A percentile compares a stretch with the other conserved stretches of the same genome.
phyloP scores from a whole-genome alignment of 2,113 vertebrate species.

The Heloderma charlesbogerti region DNA sequence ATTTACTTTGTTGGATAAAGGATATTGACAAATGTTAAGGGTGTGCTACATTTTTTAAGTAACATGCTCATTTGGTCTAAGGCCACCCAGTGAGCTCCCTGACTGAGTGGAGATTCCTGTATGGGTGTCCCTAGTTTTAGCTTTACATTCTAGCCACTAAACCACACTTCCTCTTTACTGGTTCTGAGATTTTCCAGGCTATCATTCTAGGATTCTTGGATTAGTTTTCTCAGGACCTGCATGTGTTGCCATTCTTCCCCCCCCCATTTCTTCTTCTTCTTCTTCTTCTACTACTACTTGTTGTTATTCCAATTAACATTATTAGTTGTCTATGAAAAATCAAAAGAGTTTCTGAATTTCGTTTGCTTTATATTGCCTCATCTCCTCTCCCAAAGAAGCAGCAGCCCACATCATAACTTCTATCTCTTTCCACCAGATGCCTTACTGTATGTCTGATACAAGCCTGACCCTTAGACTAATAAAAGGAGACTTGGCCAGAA shows the following conservation, averaged over 20 bases:
- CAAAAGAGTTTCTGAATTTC: neutral
- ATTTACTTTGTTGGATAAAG: too few relatives aligned
- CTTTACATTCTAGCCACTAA: neutral
- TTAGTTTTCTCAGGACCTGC: neutral
- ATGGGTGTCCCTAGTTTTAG: too few relatives aligned
- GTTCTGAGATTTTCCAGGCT: neutral
- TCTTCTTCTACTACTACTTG: neutral
- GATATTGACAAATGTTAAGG: neutral
- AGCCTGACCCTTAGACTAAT: neutral
- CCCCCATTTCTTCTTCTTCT: neutral
- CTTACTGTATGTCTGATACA: slow-evolving; percentile 2
- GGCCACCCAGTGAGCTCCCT: neutral
- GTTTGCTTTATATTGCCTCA: neutral
- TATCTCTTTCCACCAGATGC: neutral
- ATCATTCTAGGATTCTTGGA: neutral
- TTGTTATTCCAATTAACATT: neutral
- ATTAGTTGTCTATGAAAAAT: neutral
- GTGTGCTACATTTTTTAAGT: neutral
- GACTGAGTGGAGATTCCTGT: too few relatives aligned
- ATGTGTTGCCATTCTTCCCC: neutral
- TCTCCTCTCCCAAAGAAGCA: neutral
- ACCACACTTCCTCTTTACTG: neutral
- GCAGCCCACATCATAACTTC: neutral
- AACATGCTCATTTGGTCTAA: neutral
- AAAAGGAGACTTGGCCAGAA: slow-evolving; percentile 31